A percentile compares a stretch with the other conserved stretches of the same genome.
Conservation (phyloP, 2,113 vertebrate species). For the Tichodroma muraria region DNA sequence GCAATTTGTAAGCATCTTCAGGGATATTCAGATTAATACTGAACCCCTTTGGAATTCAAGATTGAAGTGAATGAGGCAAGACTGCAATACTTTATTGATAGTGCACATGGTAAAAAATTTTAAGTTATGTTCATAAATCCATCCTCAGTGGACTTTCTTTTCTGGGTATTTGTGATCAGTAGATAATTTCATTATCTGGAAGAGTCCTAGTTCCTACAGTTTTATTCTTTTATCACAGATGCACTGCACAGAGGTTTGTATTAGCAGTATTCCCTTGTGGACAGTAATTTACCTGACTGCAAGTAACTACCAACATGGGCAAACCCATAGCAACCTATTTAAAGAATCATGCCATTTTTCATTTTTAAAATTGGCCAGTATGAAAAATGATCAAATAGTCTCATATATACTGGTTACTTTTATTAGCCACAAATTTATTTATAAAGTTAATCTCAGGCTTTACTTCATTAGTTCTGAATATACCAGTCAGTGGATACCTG, state of each 20-base stretch:
- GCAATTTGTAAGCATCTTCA: background rate
- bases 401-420: background rate
- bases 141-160: background rate
- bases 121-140: background rate
- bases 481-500: background rate
- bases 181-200: background rate
- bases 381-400: background rate
- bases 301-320: background rate
- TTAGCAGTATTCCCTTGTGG: background rate
- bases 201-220: background rate
- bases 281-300: background rate
- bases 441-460: background rate
- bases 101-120: background rate
- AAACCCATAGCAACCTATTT: background rate
- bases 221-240: background rate
- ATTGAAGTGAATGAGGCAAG: background rate
- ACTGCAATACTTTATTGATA: background rate
- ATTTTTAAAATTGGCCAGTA: background rate
- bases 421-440: background rate
- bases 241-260: background rate
- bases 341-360: background rate
- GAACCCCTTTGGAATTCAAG: background rate
- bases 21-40: background rate
- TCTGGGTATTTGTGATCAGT: background rate
- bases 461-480: background rate